These are phyloP conservation scores for Drosophila orosa DNA, from an alignment of 1,140 invertebrate species.

Conservation along the genomic window DNA sequence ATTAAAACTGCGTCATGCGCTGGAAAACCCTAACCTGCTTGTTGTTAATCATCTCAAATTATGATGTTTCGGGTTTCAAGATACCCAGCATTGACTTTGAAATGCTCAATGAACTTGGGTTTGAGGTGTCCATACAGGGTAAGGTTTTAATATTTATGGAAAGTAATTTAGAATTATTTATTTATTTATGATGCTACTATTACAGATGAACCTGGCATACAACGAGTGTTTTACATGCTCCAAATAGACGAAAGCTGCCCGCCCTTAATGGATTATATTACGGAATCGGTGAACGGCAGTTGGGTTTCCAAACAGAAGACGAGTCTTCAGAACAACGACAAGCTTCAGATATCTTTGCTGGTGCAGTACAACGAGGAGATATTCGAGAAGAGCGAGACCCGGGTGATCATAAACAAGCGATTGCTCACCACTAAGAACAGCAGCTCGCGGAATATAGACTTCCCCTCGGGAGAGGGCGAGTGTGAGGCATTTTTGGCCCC, in stretches of 20 bases:
- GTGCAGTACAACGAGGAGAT: constrained; percentile 65
- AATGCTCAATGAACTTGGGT: constrained; percentile 49
- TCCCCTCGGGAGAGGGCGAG: constrained; percentile 15
- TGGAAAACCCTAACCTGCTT: constrained; percentile 10
- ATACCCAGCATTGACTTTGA: constrained; percentile 61
- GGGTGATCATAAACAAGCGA: constrained; percentile 58
- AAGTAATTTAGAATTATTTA: background rate
- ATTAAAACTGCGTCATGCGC: constrained; percentile 62
- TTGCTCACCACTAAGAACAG: constrained; percentile 45
- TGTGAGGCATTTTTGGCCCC: constrained; percentile 36
- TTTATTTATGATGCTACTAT: no score
- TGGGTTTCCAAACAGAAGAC: constrained; percentile 51
- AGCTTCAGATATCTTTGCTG: constrained; percentile 54
- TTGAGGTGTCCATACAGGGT: constrained; percentile 75
- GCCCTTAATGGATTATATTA: constrained; percentile 67
- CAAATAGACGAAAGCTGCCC: constrained; percentile 65
- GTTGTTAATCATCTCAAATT: constrained; percentile 1
- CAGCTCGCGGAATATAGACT: constrained; percentile 18
- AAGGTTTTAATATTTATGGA: background rate
- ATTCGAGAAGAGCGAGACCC: constrained; percentile 64
- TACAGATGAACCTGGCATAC: constrained; percentile 60
- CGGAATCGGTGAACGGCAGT: constrained; percentile 41
- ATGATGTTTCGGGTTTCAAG: constrained; percentile 31
- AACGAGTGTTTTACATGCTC: constrained; percentile 64
- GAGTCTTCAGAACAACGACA: constrained; percentile 62